Conservation (phyloP, 2,888 invertebrate species). For the Vesta saturnalis region DNA sequence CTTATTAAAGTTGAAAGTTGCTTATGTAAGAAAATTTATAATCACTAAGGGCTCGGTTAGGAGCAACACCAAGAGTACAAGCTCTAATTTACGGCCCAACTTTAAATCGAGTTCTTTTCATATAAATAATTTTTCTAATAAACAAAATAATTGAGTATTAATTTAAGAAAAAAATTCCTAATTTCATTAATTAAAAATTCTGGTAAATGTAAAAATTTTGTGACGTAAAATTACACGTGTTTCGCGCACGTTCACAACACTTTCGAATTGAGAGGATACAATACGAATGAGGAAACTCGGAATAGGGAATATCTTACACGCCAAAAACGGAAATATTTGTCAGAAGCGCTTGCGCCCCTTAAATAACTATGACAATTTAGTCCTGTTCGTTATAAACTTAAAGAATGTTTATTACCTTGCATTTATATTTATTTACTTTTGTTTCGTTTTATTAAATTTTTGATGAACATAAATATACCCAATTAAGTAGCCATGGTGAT, state of each 20-base stretch:
- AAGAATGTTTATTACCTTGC: no score
- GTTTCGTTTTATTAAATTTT: no score
- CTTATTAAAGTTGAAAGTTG: constrained; percentile 31
- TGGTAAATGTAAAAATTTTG: background rate
- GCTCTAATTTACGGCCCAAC: constrained; percentile 23
- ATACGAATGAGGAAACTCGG: constrained; percentile 47
- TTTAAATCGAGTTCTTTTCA: constrained; percentile 12
- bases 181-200: background rate
- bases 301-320: constrained; percentile 42
- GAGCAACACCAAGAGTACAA: constrained; percentile 24
- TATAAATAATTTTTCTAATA: constrained; percentile 16
- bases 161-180: background rate
- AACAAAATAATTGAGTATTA: background rate
- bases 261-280: constrained; percentile 42
- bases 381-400: no score
- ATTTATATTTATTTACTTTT: no score
- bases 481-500: no score
- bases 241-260: constrained; percentile 34
- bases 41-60: constrained; percentile 18
- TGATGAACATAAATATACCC: no score
- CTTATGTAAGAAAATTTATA: constrained; percentile 30
- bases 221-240: constrained; percentile 27
- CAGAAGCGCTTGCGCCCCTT: constrained; percentile 43
- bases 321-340: constrained; percentile 43
- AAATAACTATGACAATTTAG: no score